These are phyloP conservation scores for Brachionus paranguensis DNA, from an alignment of 1,140 invertebrate genomes.

Conservation along the genomic window DNA sequence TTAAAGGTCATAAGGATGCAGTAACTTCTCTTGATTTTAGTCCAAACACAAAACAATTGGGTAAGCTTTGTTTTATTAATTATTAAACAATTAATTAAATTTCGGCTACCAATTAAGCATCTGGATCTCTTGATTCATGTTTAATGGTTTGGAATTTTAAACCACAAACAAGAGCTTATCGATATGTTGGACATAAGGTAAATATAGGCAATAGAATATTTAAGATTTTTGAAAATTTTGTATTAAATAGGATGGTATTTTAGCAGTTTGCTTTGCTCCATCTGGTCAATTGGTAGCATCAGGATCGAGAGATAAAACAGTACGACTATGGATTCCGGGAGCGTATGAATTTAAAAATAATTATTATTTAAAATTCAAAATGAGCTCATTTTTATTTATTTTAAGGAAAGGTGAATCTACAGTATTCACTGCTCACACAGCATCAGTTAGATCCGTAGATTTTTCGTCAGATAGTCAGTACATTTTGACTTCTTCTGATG, in stretches of 20 bases:
- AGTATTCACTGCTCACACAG: conserved; percentile 72
- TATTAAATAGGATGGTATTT: conserved; percentile 55
- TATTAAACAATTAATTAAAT: neutral
- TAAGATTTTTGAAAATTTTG: neutral
- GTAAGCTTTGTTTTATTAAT: conserved; percentile 42
- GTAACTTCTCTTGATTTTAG: conserved; percentile 71
- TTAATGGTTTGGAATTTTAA: conserved; percentile 74
- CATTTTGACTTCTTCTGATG: conserved; percentile 75
- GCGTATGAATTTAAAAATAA: conserved; percentile 60
- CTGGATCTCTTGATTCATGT: conserved; percentile 68
- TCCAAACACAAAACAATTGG: conserved; percentile 68
- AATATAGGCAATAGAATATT: neutral
- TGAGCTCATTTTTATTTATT: neutral
- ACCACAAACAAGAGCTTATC: conserved; percentile 57
- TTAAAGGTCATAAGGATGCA: conserved; percentile 69
- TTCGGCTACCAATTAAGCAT: conserved; percentile 53
- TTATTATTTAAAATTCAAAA: neutral
- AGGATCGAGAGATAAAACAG: conserved; percentile 71
- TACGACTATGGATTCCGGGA: conserved; percentile 76
- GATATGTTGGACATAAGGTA: conserved; percentile 56
- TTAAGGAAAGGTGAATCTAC: conserved; percentile 58
- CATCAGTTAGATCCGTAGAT: conserved; percentile 68
- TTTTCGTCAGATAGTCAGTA: conserved; percentile 71
- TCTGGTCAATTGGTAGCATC: conserved; percentile 74
- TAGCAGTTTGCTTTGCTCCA: conserved; percentile 68